Conservation (phyloP, 2,888 invertebrate genomes). For the Artemia sinica region DNA sequence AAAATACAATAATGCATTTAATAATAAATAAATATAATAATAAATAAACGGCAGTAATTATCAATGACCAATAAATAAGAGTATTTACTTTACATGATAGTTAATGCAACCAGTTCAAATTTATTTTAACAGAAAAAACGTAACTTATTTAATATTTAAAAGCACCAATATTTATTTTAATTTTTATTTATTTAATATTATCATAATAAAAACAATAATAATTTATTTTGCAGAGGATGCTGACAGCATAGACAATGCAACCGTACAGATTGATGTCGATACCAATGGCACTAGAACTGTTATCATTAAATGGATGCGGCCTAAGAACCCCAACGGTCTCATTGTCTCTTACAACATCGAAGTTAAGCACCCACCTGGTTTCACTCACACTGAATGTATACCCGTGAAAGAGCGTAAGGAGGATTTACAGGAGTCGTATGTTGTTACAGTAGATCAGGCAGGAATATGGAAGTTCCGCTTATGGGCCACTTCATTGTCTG, state of each 20-base stretch:
- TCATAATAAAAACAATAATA: neutral
- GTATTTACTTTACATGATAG: too few relatives aligned
- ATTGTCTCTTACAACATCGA: conserved; percentile 67
- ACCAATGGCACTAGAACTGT: conserved; percentile 14
- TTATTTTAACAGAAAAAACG: too few relatives aligned
- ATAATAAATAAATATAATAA: too few relatives aligned
- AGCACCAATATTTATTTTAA: too few relatives aligned
- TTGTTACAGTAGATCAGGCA: neutral
- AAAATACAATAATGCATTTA: too few relatives aligned
- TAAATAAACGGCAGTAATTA: too few relatives aligned
- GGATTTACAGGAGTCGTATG: neutral
- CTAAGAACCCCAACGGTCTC: conserved; percentile 65
- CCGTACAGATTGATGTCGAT: conserved; percentile 30
- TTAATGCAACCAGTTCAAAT: too few relatives aligned
- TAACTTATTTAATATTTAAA: too few relatives aligned
- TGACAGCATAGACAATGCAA: conserved; percentile 43
- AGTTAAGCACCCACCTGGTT: conserved; percentile 41
- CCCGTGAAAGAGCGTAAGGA: neutral
- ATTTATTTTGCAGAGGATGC: conserved; percentile 41
- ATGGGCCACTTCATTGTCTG: conserved; percentile 18
- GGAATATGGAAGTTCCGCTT: conserved; percentile 7
- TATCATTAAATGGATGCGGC: conserved; percentile 50
- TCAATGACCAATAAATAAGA: too few relatives aligned
- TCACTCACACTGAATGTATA: neutral
- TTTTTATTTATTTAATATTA: too few relatives aligned